Conservation (phyloP, 2,797 vertebrate genomes). For the Lagorchestes hirsutus region DNA sequence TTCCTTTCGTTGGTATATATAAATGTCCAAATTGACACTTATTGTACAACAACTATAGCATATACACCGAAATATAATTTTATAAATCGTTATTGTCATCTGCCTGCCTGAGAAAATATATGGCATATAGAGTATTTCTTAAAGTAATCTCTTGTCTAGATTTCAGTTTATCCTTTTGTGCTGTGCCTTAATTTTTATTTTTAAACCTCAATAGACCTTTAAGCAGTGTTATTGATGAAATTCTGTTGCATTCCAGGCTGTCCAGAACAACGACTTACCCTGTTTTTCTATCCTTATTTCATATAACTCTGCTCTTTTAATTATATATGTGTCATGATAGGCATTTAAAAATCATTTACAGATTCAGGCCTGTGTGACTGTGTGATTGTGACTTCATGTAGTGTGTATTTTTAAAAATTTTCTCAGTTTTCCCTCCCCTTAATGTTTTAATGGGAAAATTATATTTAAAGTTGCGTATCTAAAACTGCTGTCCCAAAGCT, state of each 20-base stretch:
- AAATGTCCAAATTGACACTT: background rate
- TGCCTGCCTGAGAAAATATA: background rate
- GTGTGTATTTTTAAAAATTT: background rate
- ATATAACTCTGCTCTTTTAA: background rate
- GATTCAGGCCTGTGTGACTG: background rate
- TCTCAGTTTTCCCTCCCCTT: background rate
- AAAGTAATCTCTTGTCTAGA: background rate
- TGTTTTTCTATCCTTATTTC: background rate
- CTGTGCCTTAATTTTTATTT: background rate
- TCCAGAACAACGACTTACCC: background rate
- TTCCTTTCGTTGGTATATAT: background rate
- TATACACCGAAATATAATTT: background rate
- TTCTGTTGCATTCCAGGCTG: background rate
- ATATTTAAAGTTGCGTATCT: background rate
- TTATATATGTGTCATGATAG: background rate
- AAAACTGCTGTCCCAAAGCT: background rate
- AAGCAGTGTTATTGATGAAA: background rate
- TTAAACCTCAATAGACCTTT: background rate
- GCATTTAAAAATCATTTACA: background rate
- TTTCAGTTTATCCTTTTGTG: background rate
- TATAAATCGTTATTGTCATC: background rate
- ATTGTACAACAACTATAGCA: background rate
- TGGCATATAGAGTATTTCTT: background rate
- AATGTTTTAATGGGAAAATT: background rate
- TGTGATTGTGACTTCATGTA: background rate